phyloP scores from a whole-genome alignment of 2,113 vertebrate genomes.

The Ondatra zibethicus region DNA sequence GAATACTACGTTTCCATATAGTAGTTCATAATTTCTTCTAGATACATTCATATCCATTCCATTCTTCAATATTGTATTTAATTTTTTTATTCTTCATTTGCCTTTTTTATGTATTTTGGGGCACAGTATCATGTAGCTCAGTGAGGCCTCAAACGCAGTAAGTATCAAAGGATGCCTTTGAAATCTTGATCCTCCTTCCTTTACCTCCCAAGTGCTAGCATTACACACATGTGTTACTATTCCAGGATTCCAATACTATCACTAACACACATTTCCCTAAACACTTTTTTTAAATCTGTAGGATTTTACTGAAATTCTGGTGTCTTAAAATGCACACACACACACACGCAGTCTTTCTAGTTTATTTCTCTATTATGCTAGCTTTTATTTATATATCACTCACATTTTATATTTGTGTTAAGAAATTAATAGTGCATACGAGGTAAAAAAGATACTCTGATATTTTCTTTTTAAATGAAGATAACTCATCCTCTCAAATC shows the following conservation, averaged over 20 bases:
- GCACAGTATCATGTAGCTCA: background rate
- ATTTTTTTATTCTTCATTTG: background rate
- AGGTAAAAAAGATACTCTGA: background rate
- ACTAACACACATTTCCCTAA: background rate
- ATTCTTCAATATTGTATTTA: background rate
- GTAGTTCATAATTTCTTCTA: background rate
- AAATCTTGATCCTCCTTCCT: background rate
- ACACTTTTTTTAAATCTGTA: background rate
- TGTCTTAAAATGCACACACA: background rate
- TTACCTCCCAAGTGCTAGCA: background rate
- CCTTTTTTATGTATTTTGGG: background rate
- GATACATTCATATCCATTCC: background rate
- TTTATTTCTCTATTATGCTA: background rate
- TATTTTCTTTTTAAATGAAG: background rate
- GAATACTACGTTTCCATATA: constrained; percentile 35
- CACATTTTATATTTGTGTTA: background rate
- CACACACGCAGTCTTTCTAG: background rate
- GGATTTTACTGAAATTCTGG: background rate
- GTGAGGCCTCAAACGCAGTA: background rate
- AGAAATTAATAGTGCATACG: background rate
- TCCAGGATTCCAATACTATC: background rate
- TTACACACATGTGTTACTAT: background rate
- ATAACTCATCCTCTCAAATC: background rate
- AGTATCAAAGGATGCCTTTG: background rate
- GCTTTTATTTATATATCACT: background rate